Conservation (phyloP, 2,797 vertebrate genomes). For the Cryptoblepharus egeriae region DNA sequence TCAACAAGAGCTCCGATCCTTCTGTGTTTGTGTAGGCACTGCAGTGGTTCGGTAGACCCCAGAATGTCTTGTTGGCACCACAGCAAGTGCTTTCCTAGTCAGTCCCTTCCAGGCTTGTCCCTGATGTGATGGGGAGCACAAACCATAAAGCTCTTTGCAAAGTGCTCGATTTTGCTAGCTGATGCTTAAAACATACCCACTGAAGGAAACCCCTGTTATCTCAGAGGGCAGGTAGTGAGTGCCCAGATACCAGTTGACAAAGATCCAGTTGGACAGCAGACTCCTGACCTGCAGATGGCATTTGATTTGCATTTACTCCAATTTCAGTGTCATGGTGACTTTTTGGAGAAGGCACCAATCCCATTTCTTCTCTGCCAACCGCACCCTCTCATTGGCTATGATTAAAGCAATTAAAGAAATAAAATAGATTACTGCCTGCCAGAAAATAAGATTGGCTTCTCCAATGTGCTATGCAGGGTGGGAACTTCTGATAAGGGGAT, state of each 20-base stretch:
- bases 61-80: too few relatives aligned
- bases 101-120: too few relatives aligned
- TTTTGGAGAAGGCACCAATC: slow-evolving; percentile 60
- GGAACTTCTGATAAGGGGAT: slow-evolving; percentile 58
- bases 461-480: slow-evolving; percentile 56
- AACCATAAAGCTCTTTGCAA: not conserved
- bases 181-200: slow-evolving; percentile 1
- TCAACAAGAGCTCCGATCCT: too few relatives aligned
- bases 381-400: slow-evolving; percentile 71
- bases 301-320: slow-evolving; percentile 67
- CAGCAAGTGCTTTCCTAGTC: too few relatives aligned
- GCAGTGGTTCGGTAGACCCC: too few relatives aligned
- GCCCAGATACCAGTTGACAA: not conserved
- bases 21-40: too few relatives aligned
- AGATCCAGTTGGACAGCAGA: not conserved
- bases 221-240: not conserved
- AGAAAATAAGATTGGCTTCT: slow-evolving; percentile 58
- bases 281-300: slow-evolving; percentile 8
- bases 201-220: slow-evolving; percentile 29
- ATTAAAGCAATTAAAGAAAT: slow-evolving; percentile 53
- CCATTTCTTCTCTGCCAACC: not conserved
- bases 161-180: not conserved
- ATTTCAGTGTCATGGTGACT: slow-evolving; percentile 67
- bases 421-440: slow-evolving; percentile 61
- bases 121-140: not conserved